Evolutionary conservation across 2,797 vertebrate species (phyloP).

Genomic region (Valencia hispanica): DNA sequence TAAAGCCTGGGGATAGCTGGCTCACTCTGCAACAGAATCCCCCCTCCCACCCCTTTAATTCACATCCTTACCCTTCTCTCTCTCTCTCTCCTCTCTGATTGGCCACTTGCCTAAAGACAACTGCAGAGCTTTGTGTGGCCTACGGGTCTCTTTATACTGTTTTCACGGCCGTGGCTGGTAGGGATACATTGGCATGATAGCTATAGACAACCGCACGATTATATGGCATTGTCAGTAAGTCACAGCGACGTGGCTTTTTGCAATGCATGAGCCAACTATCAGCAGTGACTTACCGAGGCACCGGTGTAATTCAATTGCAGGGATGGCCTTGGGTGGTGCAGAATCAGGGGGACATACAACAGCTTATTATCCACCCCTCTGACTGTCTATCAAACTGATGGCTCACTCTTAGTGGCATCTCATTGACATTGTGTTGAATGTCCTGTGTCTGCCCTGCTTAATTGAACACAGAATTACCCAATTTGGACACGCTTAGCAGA

Average conservation of each 20-base stretch:
- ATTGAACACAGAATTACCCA: constrained; percentile 80
- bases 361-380: constrained; percentile 75
- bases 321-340: constrained; percentile 74
- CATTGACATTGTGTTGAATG: constrained; percentile 81
- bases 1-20: constrained; percentile 69
- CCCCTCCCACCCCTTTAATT: constrained; percentile 64
- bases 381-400: constrained; percentile 78
- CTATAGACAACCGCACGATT: constrained; percentile 61
- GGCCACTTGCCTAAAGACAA: constrained; percentile 71
- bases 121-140: constrained; percentile 74
- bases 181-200: constrained; percentile 58
- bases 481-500: constrained; percentile 77
- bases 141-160: constrained; percentile 54
- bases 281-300: constrained; percentile 65
- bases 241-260: constrained; percentile 64
- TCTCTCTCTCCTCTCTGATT: constrained; percentile 42
- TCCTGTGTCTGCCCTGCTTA: constrained; percentile 78
- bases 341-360: constrained; percentile 69
- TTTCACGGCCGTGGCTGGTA: constrained; percentile 48
- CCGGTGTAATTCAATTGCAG: constrained; percentile 72
- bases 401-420: constrained; percentile 73
- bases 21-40: constrained; percentile 57
- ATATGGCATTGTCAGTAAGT: constrained; percentile 45
- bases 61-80: constrained; percentile 47
- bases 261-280: constrained; percentile 63